Evolutionary conservation across 2,888 invertebrate genomes (phyloP), one percentile per base, ranked within the genome.

Genomic region (Trisateles emortualis): DNA sequence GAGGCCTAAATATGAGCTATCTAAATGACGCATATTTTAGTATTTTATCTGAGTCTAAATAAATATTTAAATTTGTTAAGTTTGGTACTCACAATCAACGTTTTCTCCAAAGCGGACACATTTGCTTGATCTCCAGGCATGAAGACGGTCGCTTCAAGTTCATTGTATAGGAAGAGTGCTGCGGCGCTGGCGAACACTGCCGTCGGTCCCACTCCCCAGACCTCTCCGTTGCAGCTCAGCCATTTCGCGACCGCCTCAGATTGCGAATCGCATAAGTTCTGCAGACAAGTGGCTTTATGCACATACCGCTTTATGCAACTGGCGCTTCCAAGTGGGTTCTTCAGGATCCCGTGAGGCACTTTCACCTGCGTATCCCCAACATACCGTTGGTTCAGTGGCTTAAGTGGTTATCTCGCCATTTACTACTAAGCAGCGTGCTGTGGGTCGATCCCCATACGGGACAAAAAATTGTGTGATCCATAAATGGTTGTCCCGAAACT

Each of bases 191-290:
- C 90, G 80, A 92, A 90, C 72, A 92, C 88, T 40, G 76, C 78
- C 38, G 92, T 92, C 10, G 92, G 92, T 8, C 92, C 92, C 62
- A 90, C 83, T 48, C 92, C 92, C 88, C 88, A 88, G 46, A 80
- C 73, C 74, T 90, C 91, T 59, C 90, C 92, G 72, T 92, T 92
- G 86, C 92, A 92, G 76, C 92, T 92, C 79, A 91, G 74, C 92
- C 92, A 92, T 84, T 79, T 84, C 36, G 87, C 81, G 36, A 87
- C 39, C 30, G 72, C 61, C 57, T 86, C 88, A 61, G 83, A 53
- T 43, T 84, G 81, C 48, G 76, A 73, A 52, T 86, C 83, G 68
- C 71, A 75, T 58, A 87, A 73, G 60, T 79, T 81, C 90, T 90
- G 74, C 0, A 62, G 11, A 48, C 17, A 46, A 42, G 13, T 14